These are phyloP conservation scores for Bombus terrestris DNA, from an alignment of 1,140 invertebrate species.

Conservation along the genomic window DNA sequence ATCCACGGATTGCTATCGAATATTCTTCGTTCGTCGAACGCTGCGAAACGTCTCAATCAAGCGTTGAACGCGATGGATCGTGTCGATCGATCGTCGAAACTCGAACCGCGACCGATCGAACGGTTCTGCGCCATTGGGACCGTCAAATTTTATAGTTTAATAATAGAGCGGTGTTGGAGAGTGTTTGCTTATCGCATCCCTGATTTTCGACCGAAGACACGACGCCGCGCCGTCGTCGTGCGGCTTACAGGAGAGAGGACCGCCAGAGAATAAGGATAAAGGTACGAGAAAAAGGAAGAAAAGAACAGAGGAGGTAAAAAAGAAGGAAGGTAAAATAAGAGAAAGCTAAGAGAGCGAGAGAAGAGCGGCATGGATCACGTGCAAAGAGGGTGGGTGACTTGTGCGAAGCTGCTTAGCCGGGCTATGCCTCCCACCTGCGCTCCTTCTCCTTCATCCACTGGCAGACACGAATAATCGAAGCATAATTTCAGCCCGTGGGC, in stretches of 20 bases:
- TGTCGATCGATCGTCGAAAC: constrained; percentile 23
- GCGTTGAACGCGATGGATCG: no score
- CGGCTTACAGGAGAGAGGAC: constrained; percentile 36
- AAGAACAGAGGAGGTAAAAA: not conserved
- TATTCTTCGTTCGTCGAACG: not conserved
- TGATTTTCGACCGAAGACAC: constrained; percentile 64
- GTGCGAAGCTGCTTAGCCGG: constrained; percentile 35
- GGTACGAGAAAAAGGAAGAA: constrained; percentile 20
- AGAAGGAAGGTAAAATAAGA: constrained; percentile 42
- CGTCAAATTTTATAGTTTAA: constrained; percentile 71
- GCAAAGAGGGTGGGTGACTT: constrained; percentile 37
- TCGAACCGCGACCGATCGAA: not conserved
- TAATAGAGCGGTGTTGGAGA: constrained; percentile 70
- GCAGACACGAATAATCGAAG: constrained; percentile 67
- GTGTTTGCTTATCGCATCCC: constrained; percentile 73
- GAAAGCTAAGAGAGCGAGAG: constrained; percentile 3
- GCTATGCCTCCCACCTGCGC: constrained; percentile 51
- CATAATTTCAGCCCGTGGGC: constrained; percentile 66
- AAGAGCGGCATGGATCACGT: constrained; percentile 41
- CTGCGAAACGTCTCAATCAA: constrained; percentile 34
- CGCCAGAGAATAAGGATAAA: constrained; percentile 33
- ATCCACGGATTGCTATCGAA: not conserved
- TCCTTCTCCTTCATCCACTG: constrained; percentile 17
- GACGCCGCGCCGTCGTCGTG: constrained; percentile 42
- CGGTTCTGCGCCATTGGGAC: constrained; percentile 59